These are phyloP conservation scores for Platycnemis pennipes DNA, from an alignment of 2,888 invertebrate species.

Conservation along the genomic window DNA sequence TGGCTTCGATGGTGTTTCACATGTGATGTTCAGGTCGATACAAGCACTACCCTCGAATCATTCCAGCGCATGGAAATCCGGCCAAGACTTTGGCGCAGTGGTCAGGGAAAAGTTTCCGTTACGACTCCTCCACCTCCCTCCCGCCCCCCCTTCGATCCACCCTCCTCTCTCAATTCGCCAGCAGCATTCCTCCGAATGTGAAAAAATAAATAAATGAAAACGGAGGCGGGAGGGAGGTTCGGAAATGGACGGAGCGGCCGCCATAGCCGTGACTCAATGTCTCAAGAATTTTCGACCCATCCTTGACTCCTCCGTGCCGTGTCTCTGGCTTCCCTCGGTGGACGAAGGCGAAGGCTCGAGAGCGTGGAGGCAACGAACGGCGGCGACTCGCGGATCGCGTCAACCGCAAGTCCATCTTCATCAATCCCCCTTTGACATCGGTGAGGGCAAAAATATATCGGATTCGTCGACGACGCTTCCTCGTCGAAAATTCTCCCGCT, in stretches of 20 bases:
- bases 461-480: neutral
- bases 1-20: no score
- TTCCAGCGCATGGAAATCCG: neutral
- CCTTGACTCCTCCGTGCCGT: constrained; percentile 11
- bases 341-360: neutral
- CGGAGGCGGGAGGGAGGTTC: no score
- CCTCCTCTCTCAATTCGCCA: neutral
- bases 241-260: constrained; percentile 38
- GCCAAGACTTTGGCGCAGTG: neutral
- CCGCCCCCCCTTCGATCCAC: neutral
- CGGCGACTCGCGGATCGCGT: neutral
- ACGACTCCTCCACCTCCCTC: neutral
- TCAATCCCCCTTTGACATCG: neutral
- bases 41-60: neutral
- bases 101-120: neutral
- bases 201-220: constrained; percentile 24
- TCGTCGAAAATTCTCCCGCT: neutral
- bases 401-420: neutral
- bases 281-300: constrained; percentile 62
- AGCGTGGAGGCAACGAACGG: no score
- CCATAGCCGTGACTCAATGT: constrained; percentile 55
- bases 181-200: constrained; percentile 37
- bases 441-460: neutral
- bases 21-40: no score
- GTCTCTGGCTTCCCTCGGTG: neutral